Evolutionary conservation across 2,888 invertebrate genomes (phyloP).

Genomic region (Caenorhabditis sp.): DNA sequence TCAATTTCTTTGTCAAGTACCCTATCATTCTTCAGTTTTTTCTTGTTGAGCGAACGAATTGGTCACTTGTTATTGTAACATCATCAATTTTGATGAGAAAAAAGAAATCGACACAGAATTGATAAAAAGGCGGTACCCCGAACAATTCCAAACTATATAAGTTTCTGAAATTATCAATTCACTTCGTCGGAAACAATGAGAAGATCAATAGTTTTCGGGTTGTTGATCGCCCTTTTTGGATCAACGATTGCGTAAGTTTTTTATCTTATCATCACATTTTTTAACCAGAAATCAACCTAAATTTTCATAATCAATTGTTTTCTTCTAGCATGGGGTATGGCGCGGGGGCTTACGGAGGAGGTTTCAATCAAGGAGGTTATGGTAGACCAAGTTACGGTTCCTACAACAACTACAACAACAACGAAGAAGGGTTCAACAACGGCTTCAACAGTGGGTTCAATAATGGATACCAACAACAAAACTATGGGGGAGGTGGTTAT

Average conservation of each 20-base stretch:
- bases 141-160: background rate
- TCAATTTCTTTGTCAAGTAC: background rate
- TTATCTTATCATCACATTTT: background rate
- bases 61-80: conserved; percentile 3
- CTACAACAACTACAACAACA: conserved; percentile 20
- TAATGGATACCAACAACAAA: background rate
- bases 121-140: background rate
- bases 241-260: conserved; percentile 24
- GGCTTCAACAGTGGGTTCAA: background rate
- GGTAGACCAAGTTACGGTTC: conserved; percentile 17
- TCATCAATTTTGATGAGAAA: background rate
- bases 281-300: background rate
- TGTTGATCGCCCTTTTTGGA: conserved; percentile 21
- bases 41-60: background rate
- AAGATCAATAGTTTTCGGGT: conserved; percentile 24
- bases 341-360: conserved; percentile 31
- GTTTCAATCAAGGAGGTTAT: conserved; percentile 8
- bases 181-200: conserved; percentile 11
- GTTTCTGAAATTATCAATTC: background rate
- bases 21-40: background rate
- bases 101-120: background rate
- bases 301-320: background rate
- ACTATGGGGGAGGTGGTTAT: conserved; percentile 19
- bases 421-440: conserved; percentile 3
- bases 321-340: conserved; percentile 38